Conservation (phyloP, 2,113 vertebrate genomes). For the Xenotilapia caudafasciata region DNA sequence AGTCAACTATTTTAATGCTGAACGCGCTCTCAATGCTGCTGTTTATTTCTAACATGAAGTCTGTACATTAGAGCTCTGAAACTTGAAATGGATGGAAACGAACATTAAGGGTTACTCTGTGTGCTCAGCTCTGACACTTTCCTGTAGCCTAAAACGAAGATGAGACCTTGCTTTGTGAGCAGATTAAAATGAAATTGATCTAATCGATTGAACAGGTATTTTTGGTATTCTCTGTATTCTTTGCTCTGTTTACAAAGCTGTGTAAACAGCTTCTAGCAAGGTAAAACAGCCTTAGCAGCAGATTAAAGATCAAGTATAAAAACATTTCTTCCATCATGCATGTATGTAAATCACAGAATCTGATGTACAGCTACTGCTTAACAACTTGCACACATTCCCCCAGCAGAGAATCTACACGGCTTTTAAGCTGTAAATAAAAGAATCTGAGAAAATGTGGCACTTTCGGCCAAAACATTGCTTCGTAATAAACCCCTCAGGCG, state of each 20-base stretch:
- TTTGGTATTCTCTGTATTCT: background rate
- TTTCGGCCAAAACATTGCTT: background rate
- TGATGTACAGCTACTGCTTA: background rate
- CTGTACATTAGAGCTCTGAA: background rate
- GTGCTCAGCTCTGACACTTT: background rate
- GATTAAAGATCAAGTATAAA: background rate
- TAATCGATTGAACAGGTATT: background rate
- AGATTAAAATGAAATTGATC: background rate
- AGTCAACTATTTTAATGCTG: background rate
- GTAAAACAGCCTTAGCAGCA: background rate
- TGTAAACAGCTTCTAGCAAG: background rate
- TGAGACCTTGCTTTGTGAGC: background rate
- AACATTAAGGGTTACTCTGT: background rate
- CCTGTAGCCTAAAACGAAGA: background rate
- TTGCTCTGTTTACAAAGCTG: background rate
- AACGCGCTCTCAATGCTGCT: background rate
- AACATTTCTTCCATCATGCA: background rate
- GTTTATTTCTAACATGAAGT: background rate
- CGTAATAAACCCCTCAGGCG: background rate
- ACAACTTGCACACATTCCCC: background rate
- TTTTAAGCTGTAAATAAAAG: background rate
- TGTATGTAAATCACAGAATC: background rate
- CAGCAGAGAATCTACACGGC: background rate
- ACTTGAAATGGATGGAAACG: background rate
- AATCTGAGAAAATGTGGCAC: background rate